phyloP scores from a whole-genome alignment of 2,113 vertebrate genomes.

The Narcine bancroftii region DNA sequence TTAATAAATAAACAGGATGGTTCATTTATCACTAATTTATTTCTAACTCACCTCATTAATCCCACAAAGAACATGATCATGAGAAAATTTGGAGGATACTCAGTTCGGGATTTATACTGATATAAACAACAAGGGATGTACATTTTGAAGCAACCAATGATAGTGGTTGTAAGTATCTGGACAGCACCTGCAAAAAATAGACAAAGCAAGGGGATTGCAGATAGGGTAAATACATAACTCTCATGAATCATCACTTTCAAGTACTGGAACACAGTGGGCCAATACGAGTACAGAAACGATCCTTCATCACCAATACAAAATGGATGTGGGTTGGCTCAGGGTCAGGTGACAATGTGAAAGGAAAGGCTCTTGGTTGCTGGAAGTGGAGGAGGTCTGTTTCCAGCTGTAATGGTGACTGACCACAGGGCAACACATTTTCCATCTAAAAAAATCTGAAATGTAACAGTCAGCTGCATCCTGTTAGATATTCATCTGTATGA shows the following conservation, averaged over 20 bases:
- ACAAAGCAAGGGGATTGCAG: not conserved
- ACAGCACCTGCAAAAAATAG: slow-evolving; percentile 64
- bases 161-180: slow-evolving; percentile 90
- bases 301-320: not conserved
- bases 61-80: slow-evolving; percentile 96
- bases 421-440: too few species aligned
- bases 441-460: too few species aligned
- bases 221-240: not conserved
- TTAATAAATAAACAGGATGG: not conserved
- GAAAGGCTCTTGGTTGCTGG: not conserved
- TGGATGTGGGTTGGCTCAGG: not conserved
- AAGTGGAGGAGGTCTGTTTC: not conserved
- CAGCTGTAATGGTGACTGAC: too few species aligned
- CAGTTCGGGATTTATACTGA: slow-evolving; percentile 75
- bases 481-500: too few species aligned
- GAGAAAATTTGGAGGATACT: slow-evolving; percentile 84
- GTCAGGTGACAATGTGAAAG: too few species aligned
- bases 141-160: slow-evolving; percentile 83
- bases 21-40: not conserved
- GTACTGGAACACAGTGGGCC: not conserved
- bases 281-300: not conserved
- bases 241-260: not conserved
- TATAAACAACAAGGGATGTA: slow-evolving; percentile 83
- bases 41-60: slow-evolving; percentile 72
- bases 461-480: too few species aligned